These are phyloP conservation scores for Engystomops pustulosus DNA, from an alignment of 2,113 vertebrate genomes.

Conservation along the genomic window DNA sequence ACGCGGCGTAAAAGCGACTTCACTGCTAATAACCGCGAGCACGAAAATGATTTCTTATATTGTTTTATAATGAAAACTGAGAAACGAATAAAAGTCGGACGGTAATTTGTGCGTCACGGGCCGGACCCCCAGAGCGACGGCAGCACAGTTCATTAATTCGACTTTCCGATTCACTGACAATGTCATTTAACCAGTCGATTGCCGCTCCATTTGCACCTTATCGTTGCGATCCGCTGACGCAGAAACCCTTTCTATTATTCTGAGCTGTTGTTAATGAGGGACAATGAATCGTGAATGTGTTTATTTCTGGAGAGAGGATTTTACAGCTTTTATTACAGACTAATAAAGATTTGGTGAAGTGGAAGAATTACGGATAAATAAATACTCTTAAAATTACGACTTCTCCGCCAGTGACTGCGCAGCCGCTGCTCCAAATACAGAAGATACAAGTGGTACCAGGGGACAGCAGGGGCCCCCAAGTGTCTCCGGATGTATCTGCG, in stretches of 20 bases:
- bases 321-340: conserved; percentile 3
- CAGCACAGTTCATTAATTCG: conserved; percentile 27
- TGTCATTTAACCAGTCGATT: conserved; percentile 24
- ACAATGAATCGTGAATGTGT: conserved; percentile 18
- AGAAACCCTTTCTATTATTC: conserved; percentile 27
- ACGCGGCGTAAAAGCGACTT: neutral
- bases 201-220: conserved; percentile 5
- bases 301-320: neutral
- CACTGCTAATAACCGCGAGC: conserved; percentile 2
- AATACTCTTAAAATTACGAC: neutral
- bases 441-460: neutral
- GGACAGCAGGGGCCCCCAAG: too few species aligned
- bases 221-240: neutral
- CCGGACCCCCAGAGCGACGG: conserved; percentile 22
- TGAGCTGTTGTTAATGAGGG: neutral
- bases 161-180: conserved; percentile 46
- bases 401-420: neutral
- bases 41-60: conserved; percentile 30
- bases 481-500: too few species aligned
- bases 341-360: conserved; percentile 1
- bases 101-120: neutral
- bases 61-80: conserved; percentile 48
- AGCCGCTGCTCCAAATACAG: neutral
- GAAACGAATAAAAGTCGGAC: conserved; percentile 21
- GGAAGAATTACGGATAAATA: conserved; percentile 1